Percentiles rank a stretch among this genome's conserved stretches.
phyloP scores from a whole-genome alignment of 2,113 vertebrate species.

The Indicator indicator region DNA sequence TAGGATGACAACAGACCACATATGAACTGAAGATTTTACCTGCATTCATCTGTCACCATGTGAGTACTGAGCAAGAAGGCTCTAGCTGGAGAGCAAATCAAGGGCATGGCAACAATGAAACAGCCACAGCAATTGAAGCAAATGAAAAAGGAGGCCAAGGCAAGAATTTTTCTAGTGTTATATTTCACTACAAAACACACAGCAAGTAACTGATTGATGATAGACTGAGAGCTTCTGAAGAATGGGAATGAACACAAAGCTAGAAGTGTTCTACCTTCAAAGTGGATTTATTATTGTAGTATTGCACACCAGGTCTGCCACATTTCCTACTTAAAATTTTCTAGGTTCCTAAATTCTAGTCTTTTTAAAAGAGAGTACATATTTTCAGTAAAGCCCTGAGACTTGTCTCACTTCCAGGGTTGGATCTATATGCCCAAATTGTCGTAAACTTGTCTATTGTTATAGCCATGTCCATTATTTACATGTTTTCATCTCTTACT shows the following conservation, averaged over 20 bases:
- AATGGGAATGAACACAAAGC: background rate
- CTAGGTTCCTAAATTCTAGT: background rate
- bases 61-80: background rate
- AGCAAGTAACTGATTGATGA: background rate
- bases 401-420: background rate
- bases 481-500: background rate
- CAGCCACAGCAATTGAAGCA: background rate
- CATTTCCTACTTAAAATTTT: background rate
- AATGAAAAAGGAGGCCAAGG: background rate
- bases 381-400: background rate
- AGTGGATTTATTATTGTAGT: background rate
- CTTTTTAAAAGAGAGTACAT: background rate
- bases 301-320: background rate
- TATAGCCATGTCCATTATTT: background rate
- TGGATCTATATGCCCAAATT: background rate
- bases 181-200: background rate
- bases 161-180: background rate
- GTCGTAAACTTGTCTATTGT: background rate
- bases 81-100: background rate
- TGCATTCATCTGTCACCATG: background rate
- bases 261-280: background rate
- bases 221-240: background rate
- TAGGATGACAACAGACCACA: background rate
- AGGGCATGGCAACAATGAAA: background rate
- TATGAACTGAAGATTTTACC: background rate